Conservation (phyloP, 2,113 vertebrate species). For the Clarias gariepinus region DNA sequence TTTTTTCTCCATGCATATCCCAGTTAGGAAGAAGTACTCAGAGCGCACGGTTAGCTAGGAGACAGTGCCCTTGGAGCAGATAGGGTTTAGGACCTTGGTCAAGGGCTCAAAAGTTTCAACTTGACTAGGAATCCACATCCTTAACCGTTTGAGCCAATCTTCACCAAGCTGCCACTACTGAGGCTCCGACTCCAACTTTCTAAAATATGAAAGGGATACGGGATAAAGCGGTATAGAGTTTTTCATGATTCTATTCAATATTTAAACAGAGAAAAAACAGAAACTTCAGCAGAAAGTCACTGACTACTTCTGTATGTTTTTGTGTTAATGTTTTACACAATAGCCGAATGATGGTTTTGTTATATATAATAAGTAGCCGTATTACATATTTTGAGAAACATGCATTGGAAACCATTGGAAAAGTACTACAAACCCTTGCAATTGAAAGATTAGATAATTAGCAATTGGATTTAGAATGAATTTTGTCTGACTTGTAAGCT, state of each 20-base stretch:
- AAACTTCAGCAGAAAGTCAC: constrained; percentile 2
- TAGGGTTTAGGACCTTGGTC: no score
- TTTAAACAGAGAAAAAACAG: neutral
- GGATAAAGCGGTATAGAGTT: no score
- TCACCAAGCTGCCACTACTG: no score
- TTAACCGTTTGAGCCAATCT: no score
- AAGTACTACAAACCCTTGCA: neutral
- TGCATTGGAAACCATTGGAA: neutral
- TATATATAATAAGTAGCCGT: neutral
- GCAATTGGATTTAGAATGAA: neutral
- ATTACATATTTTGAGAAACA: neutral
- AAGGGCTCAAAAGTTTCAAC: no score
- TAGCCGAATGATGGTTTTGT: neutral
- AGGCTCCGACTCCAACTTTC: no score
- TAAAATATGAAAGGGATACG: no score
- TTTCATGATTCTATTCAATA: neutral
- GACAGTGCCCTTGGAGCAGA: no score
- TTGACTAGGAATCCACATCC: no score
- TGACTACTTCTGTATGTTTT: neutral
- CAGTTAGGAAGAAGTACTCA: no score
- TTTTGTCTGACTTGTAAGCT: neutral
- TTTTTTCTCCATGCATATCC: no score
- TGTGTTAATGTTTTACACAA: neutral
- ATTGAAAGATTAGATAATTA: neutral
- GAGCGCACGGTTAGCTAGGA: no score